Conservation (phyloP, 2,113 vertebrate species). For the Colius striatus region DNA sequence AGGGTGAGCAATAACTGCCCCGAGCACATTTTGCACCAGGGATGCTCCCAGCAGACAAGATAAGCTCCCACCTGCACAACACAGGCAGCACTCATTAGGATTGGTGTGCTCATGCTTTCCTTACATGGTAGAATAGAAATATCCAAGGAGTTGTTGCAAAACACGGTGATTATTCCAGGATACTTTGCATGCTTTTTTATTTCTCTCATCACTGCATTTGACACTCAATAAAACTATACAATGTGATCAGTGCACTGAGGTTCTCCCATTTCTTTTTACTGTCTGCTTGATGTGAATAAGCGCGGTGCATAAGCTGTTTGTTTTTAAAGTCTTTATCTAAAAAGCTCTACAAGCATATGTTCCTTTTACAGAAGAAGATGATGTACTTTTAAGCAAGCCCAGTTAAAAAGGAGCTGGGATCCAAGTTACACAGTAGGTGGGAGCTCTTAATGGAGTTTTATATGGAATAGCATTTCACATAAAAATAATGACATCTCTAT, state of each 20-base stretch:
- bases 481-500: conserved; percentile 5
- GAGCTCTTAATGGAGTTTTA: not conserved
- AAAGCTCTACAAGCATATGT: not conserved
- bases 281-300: not conserved
- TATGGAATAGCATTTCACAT: not conserved
- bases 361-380: not conserved
- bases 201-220: not conserved
- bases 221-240: not conserved
- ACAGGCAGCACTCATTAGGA: accelerated
- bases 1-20: not conserved
- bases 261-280: not conserved
- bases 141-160: not conserved
- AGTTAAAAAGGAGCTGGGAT: not conserved
- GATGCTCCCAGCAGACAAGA: not conserved
- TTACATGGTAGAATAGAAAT: not conserved
- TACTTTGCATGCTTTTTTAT: not conserved
- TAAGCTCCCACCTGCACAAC: not conserved
- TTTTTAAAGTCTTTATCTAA: not conserved
- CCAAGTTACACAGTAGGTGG: not conserved
- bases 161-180: not conserved
- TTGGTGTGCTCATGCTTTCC: not conserved
- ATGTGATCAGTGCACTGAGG: not conserved
- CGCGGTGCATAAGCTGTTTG: not conserved
- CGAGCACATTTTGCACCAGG: not conserved
- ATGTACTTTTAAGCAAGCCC: not conserved